Conservation (phyloP, 2,888 invertebrate genomes). For the Tipula confusa region DNA sequence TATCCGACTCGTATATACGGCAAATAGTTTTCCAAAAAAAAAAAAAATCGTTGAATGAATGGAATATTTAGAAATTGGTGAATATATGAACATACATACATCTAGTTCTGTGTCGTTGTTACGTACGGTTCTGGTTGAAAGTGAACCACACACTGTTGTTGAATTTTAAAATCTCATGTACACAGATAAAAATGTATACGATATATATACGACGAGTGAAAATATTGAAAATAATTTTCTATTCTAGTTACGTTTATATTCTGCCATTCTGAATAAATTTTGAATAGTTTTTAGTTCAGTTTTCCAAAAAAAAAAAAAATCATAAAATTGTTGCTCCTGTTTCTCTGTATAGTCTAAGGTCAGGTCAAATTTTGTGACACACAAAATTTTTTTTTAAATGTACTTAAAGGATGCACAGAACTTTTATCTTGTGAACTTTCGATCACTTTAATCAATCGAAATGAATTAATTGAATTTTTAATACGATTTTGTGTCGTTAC, state of each 20-base stretch:
- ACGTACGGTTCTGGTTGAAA: slow-evolving; percentile 1
- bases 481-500: not conserved
- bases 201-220: not conserved
- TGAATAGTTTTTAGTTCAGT: slow-evolving; percentile 3
- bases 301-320: not conserved
- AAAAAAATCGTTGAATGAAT: not conserved
- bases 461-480: not conserved
- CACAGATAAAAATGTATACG: not conserved
- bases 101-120: not conserved
- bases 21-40: not conserved
- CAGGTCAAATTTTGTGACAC: not conserved
- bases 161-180: slow-evolving; percentile 15
- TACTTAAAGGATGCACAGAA: not conserved
- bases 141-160: slow-evolving; percentile 25
- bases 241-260: not conserved
- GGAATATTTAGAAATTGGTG: not conserved
- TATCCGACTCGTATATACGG: no score
- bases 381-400: no score
- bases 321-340: slow-evolving; percentile 3
- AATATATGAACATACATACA: not conserved
- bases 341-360: not conserved
- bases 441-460: not conserved
- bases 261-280: not conserved
- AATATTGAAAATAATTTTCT: slow-evolving; percentile 16
- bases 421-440: not conserved